These are phyloP conservation scores for Lagodon rhomboides DNA, from an alignment of 2,797 vertebrate genomes.

Conservation along the genomic window DNA sequence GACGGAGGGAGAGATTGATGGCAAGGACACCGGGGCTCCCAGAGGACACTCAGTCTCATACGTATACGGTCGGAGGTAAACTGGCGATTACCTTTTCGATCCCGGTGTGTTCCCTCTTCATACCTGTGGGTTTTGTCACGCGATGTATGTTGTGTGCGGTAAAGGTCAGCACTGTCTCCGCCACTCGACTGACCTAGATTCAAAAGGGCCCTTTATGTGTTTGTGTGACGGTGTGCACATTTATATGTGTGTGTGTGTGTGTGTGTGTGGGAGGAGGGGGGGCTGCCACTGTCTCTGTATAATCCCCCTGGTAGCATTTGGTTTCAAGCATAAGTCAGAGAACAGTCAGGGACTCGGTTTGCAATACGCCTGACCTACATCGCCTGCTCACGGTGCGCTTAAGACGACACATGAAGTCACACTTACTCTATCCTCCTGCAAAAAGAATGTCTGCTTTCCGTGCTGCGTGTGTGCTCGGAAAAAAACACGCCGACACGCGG, in stretches of 20 bases:
- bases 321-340: slow-evolving; percentile 72
- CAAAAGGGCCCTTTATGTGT: slow-evolving; percentile 50
- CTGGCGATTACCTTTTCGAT: neutral
- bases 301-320: slow-evolving; percentile 68
- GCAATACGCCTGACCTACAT: slow-evolving; percentile 81
- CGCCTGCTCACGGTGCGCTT: slow-evolving; percentile 57
- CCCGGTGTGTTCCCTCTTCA: neutral
- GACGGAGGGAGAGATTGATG: slow-evolving; percentile 57
- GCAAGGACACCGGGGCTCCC: slow-evolving; percentile 32
- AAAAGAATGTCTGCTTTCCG: slow-evolving; percentile 45
- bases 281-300: slow-evolving; percentile 50
- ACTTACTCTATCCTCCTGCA: slow-evolving; percentile 50
- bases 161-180: slow-evolving; percentile 66
- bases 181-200: slow-evolving; percentile 65
- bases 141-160: slow-evolving; percentile 24
- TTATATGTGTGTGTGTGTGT: slow-evolving; percentile 23
- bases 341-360: slow-evolving; percentile 69
- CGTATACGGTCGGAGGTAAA: neutral
- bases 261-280: slow-evolving; percentile 30
- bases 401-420: slow-evolving; percentile 72
- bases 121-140: slow-evolving; percentile 34
- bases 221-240: slow-evolving; percentile 27
- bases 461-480: slow-evolving; percentile 1
- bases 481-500: slow-evolving; percentile 2
- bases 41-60: slow-evolving; percentile 17